Evolutionary conservation across 2,888 invertebrate species (phyloP).

Genomic region (Pachliopta kotzebuea): DNA sequence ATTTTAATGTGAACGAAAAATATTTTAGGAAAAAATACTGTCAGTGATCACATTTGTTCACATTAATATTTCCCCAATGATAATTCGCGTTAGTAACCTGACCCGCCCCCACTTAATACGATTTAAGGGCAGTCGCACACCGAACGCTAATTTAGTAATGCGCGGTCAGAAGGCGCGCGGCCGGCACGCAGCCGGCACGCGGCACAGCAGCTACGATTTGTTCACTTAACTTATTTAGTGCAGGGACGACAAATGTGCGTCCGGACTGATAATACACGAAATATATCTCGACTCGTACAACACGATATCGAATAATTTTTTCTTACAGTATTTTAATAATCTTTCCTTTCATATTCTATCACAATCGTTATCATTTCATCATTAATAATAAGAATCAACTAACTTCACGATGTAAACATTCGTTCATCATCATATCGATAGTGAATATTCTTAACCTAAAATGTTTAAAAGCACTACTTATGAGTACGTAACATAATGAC

Average conservation of each 20-base stretch:
- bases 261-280: constrained; percentile 39
- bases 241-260: constrained; percentile 55
- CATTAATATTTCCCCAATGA: constrained; percentile 28
- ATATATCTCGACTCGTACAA: not conserved
- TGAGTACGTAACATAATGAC: too few species aligned
- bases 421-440: too few species aligned
- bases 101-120: constrained; percentile 50
- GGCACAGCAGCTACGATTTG: constrained; percentile 69
- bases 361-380: too few species aligned
- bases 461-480: too few species aligned
- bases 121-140: constrained; percentile 66
- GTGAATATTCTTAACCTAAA: too few species aligned
- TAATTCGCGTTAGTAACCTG: constrained; percentile 48
- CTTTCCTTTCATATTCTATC: too few species aligned
- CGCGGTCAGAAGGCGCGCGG: constrained; percentile 61
- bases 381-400: too few species aligned
- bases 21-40: not conserved
- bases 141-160: constrained; percentile 74
- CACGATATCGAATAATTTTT: too few species aligned
- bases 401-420: too few species aligned
- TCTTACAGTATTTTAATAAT: too few species aligned
- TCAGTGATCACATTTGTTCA: constrained; percentile 12
- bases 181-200: constrained; percentile 58
- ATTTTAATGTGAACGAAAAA: not conserved
- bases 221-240: constrained; percentile 71